Evolutionary conservation across 2,797 vertebrate genomes (phyloP).

Genomic region (Philypnodon macrostomus): DNA sequence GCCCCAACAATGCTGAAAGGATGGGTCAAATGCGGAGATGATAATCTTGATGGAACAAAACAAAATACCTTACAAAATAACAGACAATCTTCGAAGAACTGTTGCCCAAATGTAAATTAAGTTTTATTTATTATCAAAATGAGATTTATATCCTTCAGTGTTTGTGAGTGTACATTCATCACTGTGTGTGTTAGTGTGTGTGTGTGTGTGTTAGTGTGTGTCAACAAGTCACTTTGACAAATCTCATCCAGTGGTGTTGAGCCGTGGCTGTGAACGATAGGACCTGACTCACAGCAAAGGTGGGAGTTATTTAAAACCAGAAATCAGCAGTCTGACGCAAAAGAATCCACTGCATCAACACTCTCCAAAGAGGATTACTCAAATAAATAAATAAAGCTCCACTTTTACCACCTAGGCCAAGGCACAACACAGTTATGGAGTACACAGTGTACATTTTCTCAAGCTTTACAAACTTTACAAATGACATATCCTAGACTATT

Average conservation of each 20-base stretch:
- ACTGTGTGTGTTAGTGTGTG: slow-evolving; percentile 19
- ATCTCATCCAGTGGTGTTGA: slow-evolving; percentile 60
- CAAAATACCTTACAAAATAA: no score
- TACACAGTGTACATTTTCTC: slow-evolving; percentile 18
- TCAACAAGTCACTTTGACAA: slow-evolving; percentile 39
- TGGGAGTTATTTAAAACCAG: slow-evolving; percentile 72
- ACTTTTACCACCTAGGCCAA: slow-evolving; percentile 39
- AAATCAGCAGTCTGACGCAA: slow-evolving; percentile 68
- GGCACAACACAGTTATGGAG: slow-evolving; percentile 23
- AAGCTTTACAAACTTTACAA: slow-evolving; percentile 36
- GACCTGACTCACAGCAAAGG: slow-evolving; percentile 68
- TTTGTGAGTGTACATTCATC: no score
- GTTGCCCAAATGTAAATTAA: no score
- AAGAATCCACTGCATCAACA: slow-evolving; percentile 53
- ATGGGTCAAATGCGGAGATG: no score
- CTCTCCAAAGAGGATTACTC: slow-evolving; percentile 59
- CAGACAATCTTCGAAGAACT: no score
- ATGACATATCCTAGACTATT: slow-evolving; percentile 19
- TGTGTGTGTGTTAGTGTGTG: slow-evolving; percentile 3
- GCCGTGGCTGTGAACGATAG: slow-evolving; percentile 50
- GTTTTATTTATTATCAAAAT: no score
- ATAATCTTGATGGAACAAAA: no score
- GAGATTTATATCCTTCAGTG: no score
- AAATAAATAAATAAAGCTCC: slow-evolving; percentile 54
- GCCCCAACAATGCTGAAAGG: no score